A percentile compares a stretch with the other conserved stretches of the same genome.
phyloP scores from a whole-genome alignment of 2,113 vertebrate genomes.

The Athene cunicularia region DNA sequence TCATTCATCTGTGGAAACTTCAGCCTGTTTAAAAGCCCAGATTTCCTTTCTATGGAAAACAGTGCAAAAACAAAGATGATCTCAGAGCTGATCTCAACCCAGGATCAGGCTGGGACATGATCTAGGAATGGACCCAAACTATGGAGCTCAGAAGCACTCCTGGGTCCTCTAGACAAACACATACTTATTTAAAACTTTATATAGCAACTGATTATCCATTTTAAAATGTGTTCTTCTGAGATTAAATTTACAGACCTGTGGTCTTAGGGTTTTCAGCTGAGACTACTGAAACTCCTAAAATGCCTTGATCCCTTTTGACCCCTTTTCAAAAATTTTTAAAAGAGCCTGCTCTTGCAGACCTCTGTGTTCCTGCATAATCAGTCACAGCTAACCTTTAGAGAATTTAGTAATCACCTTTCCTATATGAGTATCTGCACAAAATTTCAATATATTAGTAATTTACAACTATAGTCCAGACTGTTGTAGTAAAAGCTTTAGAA shows the following conservation, averaged over 20 bases:
- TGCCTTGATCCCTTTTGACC: not conserved
- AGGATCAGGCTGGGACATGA: not conserved
- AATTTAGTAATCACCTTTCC: not conserved
- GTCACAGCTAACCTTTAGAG: not conserved
- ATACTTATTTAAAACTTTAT: not conserved
- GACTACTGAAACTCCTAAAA: not conserved
- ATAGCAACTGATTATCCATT: not conserved
- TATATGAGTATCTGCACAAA: not conserved
- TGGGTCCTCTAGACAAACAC: not conserved
- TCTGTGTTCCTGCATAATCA: not conserved
- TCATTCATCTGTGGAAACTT: not conserved
- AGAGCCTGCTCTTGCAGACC: not conserved
- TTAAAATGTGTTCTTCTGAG: not conserved
- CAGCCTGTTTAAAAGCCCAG: not conserved
- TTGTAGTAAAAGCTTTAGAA: not conserved
- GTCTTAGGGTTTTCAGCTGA: not conserved
- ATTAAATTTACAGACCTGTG: not conserved
- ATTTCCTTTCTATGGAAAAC: not conserved
- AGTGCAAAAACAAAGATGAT: not conserved
- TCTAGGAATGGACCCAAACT: not conserved
- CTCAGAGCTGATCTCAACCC: constrained; percentile 6
- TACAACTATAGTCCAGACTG: not conserved
- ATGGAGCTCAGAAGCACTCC: not conserved
- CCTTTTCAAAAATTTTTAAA: not conserved
- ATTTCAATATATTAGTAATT: not conserved